Conservation (phyloP, 2,888 invertebrate species). For the Agonopterix alstromeriana region DNA sequence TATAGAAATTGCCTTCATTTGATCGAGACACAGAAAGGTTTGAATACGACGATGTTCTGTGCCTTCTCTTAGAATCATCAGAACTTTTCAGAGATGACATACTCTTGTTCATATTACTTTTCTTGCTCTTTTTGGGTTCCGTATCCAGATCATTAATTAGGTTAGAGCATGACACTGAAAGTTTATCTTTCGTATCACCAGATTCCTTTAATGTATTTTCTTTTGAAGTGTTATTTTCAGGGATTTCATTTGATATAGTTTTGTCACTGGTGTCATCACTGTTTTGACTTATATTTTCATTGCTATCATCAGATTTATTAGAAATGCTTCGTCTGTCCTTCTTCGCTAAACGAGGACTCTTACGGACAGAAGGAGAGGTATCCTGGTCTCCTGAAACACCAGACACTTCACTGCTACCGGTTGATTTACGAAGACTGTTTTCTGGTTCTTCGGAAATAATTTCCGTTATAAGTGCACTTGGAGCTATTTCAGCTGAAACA, state of each 20-base stretch:
- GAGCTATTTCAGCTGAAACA: conserved; percentile 27
- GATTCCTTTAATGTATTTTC: not conserved
- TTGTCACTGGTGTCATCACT: not conserved
- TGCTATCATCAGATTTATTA: conserved; percentile 13
- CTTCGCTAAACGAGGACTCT: conserved; percentile 22
- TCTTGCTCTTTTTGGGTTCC: conserved; percentile 18
- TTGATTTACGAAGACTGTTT: conserved; percentile 18
- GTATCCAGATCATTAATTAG: conserved; percentile 31
- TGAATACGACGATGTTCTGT: conserved; percentile 54
- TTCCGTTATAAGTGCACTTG: conserved; percentile 27
- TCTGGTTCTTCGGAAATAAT: conserved; percentile 47
- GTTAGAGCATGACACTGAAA: conserved; percentile 28
- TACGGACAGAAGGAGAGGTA: conserved; percentile 14
- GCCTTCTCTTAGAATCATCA: conserved; percentile 30
- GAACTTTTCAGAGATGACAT: conserved; percentile 27
- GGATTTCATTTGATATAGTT: not conserved
- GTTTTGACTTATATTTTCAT: not conserved
- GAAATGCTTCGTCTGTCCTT: conserved; percentile 18
- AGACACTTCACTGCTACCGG: not conserved
- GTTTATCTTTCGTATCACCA: conserved; percentile 12
- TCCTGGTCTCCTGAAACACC: conserved; percentile 8
- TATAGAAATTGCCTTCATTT: conserved; percentile 30
- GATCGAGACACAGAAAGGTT: conserved; percentile 18
- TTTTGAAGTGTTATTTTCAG: not conserved
- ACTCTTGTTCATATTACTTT: conserved; percentile 37